Evolutionary conservation across 2,888 invertebrate genomes (phyloP).

Genomic region (Carabus problematicus): DNA sequence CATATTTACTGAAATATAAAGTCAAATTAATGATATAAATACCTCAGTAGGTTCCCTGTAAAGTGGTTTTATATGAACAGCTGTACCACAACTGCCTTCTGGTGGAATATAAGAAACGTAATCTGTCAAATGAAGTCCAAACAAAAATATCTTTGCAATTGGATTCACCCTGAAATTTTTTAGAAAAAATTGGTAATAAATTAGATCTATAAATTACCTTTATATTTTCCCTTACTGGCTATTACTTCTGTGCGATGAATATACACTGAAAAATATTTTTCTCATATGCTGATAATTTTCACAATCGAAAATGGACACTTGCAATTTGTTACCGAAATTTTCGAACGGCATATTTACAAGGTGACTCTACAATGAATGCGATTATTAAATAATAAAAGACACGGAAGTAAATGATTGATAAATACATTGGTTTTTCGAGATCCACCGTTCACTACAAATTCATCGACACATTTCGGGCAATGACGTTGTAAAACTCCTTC

Average conservation of each 20-base stretch:
- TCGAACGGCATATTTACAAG: slow-evolving; percentile 28
- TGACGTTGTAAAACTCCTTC: slow-evolving; percentile 18
- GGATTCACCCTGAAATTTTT: slow-evolving; percentile 25
- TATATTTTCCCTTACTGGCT: slow-evolving; percentile 35
- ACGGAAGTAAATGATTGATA: background rate
- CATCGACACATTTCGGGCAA: slow-evolving; percentile 35
- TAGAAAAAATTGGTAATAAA: background rate
- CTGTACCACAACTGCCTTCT: slow-evolving; percentile 38
- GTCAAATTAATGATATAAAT: background rate
- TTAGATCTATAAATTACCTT: background rate
- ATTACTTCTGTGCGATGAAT: slow-evolving; percentile 37
- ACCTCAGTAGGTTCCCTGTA: slow-evolving; percentile 33
- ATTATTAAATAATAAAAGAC: background rate
- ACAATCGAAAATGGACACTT: slow-evolving; percentile 42
- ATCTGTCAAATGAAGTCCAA: slow-evolving; percentile 25
- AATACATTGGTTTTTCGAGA: slow-evolving; percentile 21
- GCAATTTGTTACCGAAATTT: slow-evolving; percentile 35
- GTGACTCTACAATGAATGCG: slow-evolving; percentile 19
- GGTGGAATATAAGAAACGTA: slow-evolving; percentile 41
- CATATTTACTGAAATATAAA: slow-evolving; percentile 2
- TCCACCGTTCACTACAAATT: slow-evolving; percentile 12
- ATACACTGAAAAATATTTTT: slow-evolving; percentile 30
- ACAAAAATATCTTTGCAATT: slow-evolving; percentile 2
- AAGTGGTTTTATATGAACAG: slow-evolving; percentile 28
- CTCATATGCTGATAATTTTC: slow-evolving; percentile 38